Evolutionary conservation across 2,797 vertebrate species (phyloP).

Genomic region (Pteropus rufus): DNA sequence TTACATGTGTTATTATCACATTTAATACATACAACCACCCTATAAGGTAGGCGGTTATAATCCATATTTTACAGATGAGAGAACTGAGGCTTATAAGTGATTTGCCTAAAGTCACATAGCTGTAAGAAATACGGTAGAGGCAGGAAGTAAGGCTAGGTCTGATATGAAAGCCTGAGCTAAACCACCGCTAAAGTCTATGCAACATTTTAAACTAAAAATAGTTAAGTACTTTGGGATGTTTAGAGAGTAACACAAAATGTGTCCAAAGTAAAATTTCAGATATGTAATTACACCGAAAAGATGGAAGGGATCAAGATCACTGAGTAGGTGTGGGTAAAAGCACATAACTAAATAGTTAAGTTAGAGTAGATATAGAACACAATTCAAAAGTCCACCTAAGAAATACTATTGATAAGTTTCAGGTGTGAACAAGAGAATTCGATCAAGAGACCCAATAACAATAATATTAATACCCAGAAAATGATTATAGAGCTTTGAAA

Average conservation of each 20-base stretch:
- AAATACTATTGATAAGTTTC: not conserved
- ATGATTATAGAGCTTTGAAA: not conserved
- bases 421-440: slow-evolving; percentile 11
- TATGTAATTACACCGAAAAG: slow-evolving; percentile 25
- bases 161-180: not conserved
- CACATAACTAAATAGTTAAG: not conserved
- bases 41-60: not conserved
- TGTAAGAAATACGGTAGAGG: not conserved
- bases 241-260: not conserved
- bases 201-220: slow-evolving; percentile 10
- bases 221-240: not conserved
- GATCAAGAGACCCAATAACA: not conserved
- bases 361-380: not conserved
- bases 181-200: not conserved
- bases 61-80: not conserved
- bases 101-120: not conserved
- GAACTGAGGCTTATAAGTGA: not conserved
- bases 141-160: not conserved
- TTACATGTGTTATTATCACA: not conserved
- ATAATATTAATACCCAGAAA: not conserved
- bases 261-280: slow-evolving; percentile 21
- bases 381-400: not conserved
- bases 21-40: not conserved
- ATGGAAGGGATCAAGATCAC: not conserved
- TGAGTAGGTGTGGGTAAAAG: not conserved